These are phyloP conservation scores for Anthoscopus minutus DNA, from an alignment of 2,113 vertebrate species.

Conservation along the genomic window DNA sequence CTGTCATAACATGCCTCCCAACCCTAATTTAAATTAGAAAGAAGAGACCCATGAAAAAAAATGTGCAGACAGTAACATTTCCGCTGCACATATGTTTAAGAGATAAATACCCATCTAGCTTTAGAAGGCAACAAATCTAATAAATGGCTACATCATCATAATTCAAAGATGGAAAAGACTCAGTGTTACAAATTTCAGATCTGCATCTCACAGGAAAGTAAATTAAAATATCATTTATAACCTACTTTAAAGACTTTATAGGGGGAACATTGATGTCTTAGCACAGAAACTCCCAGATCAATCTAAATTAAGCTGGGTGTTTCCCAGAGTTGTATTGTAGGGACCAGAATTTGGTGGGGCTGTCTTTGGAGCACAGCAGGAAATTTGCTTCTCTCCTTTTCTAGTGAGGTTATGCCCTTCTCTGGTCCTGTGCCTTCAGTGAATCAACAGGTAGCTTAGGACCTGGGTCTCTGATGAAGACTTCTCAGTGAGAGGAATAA, in stretches of 20 bases:
- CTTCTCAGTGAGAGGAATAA: background rate
- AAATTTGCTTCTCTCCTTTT: background rate
- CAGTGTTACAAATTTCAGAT: conserved; percentile 14
- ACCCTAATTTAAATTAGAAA: conserved; percentile 52
- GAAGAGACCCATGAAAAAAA: conserved; percentile 3
- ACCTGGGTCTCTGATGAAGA: background rate
- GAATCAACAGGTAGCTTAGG: background rate
- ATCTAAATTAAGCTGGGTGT: background rate
- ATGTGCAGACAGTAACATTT: conserved; percentile 30
- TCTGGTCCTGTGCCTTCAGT: background rate
- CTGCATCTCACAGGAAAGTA: conserved; percentile 23
- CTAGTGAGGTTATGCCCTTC: background rate
- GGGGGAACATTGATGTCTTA: background rate
- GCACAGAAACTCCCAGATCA: background rate
- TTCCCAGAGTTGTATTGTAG: background rate
- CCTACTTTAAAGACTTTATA: background rate
- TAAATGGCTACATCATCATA: conserved; percentile 46
- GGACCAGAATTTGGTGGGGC: background rate
- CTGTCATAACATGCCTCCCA: conserved; percentile 51
- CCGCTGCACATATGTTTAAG: conserved; percentile 22
- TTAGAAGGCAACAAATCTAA: conserved; percentile 48
- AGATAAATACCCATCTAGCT: conserved; percentile 7
- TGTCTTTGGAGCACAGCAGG: background rate
- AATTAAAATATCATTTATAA: conserved; percentile 59
- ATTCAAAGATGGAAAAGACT: background rate